phyloP scores from a whole-genome alignment of 2,113 vertebrate species.

The Clarias macrocephalus region DNA sequence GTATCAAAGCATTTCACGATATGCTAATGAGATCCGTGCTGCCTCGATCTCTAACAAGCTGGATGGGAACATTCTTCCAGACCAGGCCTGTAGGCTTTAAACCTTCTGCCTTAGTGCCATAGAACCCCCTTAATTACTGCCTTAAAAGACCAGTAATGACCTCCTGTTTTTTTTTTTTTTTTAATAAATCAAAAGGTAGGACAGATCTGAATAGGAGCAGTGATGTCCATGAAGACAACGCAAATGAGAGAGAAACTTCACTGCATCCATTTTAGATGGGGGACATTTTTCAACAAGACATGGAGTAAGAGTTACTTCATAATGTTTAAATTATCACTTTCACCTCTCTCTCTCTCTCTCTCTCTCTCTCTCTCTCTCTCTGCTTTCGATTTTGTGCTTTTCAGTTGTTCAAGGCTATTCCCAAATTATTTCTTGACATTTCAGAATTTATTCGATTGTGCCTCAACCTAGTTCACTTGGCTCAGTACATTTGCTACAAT shows the following conservation, averaged over 20 bases:
- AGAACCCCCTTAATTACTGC: conserved; percentile 29
- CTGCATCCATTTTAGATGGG: background rate
- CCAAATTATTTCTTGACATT: background rate
- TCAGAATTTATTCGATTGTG: background rate
- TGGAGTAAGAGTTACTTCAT: background rate
- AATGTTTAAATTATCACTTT: background rate
- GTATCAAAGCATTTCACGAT: conserved; percentile 77
- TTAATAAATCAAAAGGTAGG: conserved; percentile 28
- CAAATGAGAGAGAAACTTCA: background rate
- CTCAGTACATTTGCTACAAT: background rate
- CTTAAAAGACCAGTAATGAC: conserved; percentile 41
- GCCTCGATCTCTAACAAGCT: conserved; percentile 73
- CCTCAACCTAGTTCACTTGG: background rate
- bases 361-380: background rate
- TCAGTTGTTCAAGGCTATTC: background rate
- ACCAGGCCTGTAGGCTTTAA: conserved; percentile 45
- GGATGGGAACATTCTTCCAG: conserved; percentile 65
- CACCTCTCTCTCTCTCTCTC: background rate
- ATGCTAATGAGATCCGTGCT: conserved; percentile 71
- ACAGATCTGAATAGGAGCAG: background rate
- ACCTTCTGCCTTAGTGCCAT: conserved; percentile 20
- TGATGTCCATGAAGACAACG: background rate
- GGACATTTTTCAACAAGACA: background rate
- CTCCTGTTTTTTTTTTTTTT: conserved; percentile 14
- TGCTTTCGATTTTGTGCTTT: background rate